phyloP scores from a whole-genome alignment of 2,888 invertebrate species.

The Perizoma flavofasciatum region DNA sequence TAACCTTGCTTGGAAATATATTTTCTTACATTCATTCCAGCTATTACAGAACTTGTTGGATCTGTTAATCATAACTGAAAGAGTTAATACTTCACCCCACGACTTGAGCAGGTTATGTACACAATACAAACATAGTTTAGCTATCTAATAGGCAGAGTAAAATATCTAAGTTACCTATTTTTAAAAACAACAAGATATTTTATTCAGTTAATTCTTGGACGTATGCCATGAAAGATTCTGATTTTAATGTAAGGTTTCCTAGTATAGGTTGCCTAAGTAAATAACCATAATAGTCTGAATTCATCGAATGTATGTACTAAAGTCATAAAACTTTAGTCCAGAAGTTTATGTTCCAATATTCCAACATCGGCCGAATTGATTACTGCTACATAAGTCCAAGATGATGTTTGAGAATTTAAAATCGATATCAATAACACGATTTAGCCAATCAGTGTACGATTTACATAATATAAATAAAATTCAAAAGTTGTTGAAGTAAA shows the following conservation, averaged over 20 bases:
- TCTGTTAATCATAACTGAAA: not conserved
- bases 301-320: not conserved
- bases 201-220: too few species aligned
- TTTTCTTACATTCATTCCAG: constrained; percentile 16
- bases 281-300: not conserved
- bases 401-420: constrained; percentile 19
- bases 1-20: constrained; percentile 43
- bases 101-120: too few species aligned
- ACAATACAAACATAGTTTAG: too few species aligned
- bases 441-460: constrained; percentile 22
- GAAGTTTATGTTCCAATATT: constrained; percentile 24
- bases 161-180: too few species aligned
- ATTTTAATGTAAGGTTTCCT: too few species aligned
- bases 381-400: constrained; percentile 23
- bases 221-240: too few species aligned
- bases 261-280: not conserved
- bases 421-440: constrained; percentile 19
- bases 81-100: too few species aligned
- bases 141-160: too few species aligned
- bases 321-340: constrained; percentile 12
- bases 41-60: constrained; percentile 3
- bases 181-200: too few species aligned
- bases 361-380: constrained; percentile 28
- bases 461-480: constrained; percentile 24
- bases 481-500: constrained; percentile 7